phyloP scores from a whole-genome alignment of 37 sponge, comb jelly and placozoan species.

The Mnemiopsis leidyi region DNA sequence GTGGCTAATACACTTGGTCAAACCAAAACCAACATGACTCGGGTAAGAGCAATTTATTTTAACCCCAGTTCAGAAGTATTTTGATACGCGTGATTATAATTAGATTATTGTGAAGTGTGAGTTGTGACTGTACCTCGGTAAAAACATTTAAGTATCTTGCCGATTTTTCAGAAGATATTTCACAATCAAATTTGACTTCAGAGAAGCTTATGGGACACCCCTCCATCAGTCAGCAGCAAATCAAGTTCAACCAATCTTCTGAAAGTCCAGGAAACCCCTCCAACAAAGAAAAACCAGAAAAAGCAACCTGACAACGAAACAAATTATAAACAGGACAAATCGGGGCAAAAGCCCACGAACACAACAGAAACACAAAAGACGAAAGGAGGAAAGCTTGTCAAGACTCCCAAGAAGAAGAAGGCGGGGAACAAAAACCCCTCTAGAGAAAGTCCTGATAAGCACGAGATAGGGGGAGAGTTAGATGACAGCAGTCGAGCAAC shows the following conservation, averaged over 20 bases:
- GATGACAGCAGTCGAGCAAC: conserved; percentile 62
- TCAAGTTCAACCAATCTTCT: neutral
- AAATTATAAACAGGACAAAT: neutral
- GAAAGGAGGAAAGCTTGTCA: neutral
- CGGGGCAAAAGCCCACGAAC: neutral
- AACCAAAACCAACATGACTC: conserved; percentile 17
- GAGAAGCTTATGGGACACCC: neutral
- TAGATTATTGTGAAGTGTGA: too few species aligned
- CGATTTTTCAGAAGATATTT: too few species aligned
- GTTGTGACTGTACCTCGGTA: too few species aligned
- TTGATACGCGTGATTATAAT: too few species aligned
- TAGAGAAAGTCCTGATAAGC: too few species aligned
- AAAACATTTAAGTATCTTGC: too few species aligned
- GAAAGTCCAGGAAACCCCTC: neutral
- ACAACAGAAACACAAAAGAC: neutral
- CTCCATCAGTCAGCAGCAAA: neutral
- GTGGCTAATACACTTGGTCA: neutral
- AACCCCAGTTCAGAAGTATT: neutral
- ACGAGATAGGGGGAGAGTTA: neutral
- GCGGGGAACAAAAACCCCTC: too few species aligned
- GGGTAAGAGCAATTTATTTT: conserved; percentile 3
- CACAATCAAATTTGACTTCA: neutral
- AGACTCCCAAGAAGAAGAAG: neutral
- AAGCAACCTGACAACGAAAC: neutral
- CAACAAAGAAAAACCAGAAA: neutral